Conservation (phyloP, 2,797 vertebrate species). For the Apodemus agrarius region DNA sequence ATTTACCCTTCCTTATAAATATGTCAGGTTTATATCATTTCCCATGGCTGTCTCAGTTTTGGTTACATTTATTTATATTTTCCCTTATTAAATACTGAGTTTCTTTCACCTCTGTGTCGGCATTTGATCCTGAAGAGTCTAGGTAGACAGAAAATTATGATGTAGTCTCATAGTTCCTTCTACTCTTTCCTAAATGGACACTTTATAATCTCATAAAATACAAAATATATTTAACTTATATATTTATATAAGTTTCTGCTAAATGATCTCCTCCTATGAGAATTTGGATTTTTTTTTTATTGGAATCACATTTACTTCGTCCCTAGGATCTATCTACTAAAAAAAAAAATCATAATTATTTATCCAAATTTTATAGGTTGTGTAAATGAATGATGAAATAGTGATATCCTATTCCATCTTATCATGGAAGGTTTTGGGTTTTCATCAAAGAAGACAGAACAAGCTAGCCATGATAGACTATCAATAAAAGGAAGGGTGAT, state of each 20-base stretch:
- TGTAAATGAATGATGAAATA: not conserved
- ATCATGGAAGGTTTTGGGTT: not conserved
- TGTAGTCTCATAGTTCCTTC: not conserved
- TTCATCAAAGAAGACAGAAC: conserved; percentile 17
- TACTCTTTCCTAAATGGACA: conserved; percentile 3
- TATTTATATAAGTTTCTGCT: not conserved
- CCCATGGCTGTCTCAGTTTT: not conserved
- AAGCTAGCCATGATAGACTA: not conserved
- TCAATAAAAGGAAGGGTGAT: not conserved
- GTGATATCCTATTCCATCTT: not conserved
- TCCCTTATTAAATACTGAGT: not conserved
- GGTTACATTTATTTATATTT: not conserved
- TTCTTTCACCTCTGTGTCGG: conserved; percentile 13
- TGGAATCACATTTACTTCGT: not conserved
- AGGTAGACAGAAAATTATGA: not conserved
- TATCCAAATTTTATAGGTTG: not conserved
- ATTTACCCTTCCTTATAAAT: not conserved
- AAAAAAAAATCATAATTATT: not conserved
- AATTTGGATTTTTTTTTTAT: not conserved
- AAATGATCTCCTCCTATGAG: not conserved
- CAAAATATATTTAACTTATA: not conserved
- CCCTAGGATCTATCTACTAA: not conserved
- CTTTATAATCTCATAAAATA: not conserved
- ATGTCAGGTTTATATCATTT: not conserved
- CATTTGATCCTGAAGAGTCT: not conserved